Percentiles rank a stretch among this genome's conserved stretches.
Evolutionary conservation across 2,113 vertebrate species (phyloP).

Genomic region (Hippocampus barbouri): DNA sequence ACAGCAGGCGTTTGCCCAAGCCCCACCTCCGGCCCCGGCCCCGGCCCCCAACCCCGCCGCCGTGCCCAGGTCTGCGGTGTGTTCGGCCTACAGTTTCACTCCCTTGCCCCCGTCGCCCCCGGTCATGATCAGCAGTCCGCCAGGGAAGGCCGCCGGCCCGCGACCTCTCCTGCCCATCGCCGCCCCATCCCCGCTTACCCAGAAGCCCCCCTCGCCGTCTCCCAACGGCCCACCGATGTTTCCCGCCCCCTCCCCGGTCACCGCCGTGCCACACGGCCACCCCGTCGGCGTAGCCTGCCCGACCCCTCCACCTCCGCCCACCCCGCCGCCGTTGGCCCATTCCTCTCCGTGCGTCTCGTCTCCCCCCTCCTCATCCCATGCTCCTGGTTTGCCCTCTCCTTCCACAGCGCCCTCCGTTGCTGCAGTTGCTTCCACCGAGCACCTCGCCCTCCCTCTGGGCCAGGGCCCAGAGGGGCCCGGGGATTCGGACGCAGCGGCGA

Average conservation of each 20-base stretch:
- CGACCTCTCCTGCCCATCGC: slow-evolving; percentile 85
- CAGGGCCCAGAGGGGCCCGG: slow-evolving; percentile 38
- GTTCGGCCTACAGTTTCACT: slow-evolving; percentile 83
- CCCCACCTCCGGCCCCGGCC: slow-evolving; percentile 53
- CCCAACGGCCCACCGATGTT: slow-evolving; percentile 64
- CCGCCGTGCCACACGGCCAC: slow-evolving; percentile 72
- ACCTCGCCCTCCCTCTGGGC: slow-evolving; percentile 49
- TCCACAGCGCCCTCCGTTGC: slow-evolving; percentile 88
- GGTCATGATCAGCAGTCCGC: slow-evolving; percentile 96
- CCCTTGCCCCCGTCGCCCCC: slow-evolving; percentile 92
- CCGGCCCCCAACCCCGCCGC: slow-evolving; percentile 52
- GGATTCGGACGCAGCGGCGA: slow-evolving; percentile 35
- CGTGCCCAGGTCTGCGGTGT: slow-evolving; percentile 78
- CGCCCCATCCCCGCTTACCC: slow-evolving; percentile 79
- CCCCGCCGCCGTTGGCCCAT: slow-evolving; percentile 71
- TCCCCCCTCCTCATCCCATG: slow-evolving; percentile 89
- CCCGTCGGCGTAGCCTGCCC: slow-evolving; percentile 63
- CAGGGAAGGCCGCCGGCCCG: slow-evolving; percentile 87
- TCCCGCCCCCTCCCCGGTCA: slow-evolving; percentile 74
- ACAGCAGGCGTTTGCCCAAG: slow-evolving; percentile 74
- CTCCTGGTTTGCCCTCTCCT: slow-evolving; percentile 97
- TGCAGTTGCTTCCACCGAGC: slow-evolving; percentile 43
- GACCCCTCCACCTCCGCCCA: slow-evolving; percentile 72
- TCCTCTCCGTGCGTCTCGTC: slow-evolving; percentile 65
- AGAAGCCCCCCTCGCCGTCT: slow-evolving; percentile 79